Conservation (phyloP, 2,888 invertebrate genomes). For the Norana najaformis region DNA sequence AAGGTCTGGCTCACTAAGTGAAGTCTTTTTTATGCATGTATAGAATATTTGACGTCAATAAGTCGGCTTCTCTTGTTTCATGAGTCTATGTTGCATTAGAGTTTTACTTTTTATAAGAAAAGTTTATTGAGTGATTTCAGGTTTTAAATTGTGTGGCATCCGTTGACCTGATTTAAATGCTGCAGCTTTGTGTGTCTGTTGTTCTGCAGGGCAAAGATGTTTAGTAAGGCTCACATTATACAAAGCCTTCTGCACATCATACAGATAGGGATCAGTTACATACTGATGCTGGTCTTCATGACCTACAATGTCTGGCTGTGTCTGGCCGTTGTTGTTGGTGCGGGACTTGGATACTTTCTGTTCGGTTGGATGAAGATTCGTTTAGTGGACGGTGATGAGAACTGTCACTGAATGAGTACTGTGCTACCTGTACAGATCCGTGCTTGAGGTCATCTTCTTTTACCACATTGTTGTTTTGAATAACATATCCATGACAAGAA, state of each 20-base stretch:
- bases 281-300: conserved; percentile 94
- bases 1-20: no score
- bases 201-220: conserved; percentile 70
- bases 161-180: background rate
- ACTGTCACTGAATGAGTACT: conserved; percentile 74
- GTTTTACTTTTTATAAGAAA: background rate
- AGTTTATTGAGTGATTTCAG: background rate
- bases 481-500: background rate
- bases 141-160: no score
- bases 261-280: conserved; percentile 85
- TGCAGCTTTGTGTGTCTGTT: background rate
- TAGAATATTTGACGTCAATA: background rate
- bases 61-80: no score
- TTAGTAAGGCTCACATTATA: conserved; percentile 76
- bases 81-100: background rate
- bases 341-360: conserved; percentile 86
- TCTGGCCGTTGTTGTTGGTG: conserved; percentile 82
- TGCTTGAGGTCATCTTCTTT: background rate
- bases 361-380: conserved; percentile 93
- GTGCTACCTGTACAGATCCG: background rate
- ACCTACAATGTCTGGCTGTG: conserved; percentile 95
- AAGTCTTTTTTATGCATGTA: background rate
- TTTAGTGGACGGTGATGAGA: conserved; percentile 84
- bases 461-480: background rate
- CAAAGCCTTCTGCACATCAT: conserved; percentile 85